Conservation (phyloP, 2,113 vertebrate genomes). For the Perca flavescens region DNA sequence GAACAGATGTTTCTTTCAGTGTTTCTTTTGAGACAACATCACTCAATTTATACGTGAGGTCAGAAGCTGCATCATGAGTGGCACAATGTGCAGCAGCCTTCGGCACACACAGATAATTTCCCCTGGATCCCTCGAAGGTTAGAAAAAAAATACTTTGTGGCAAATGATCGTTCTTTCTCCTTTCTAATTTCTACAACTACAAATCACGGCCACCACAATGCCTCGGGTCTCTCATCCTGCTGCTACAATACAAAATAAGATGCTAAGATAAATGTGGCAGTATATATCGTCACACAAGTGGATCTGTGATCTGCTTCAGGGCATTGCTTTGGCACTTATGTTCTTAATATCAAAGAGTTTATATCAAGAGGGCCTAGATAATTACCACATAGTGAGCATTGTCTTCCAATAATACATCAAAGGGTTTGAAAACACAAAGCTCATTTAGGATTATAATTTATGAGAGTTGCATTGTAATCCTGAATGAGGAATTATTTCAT, state of each 20-base stretch:
- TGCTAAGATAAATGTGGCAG: conserved; percentile 34
- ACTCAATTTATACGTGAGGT: conserved; percentile 20
- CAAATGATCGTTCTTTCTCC: not conserved
- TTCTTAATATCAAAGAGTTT: conserved; percentile 53
- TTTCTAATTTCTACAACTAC: conserved; percentile 20
- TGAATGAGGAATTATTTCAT: conserved; percentile 63
- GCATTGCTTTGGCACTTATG: conserved; percentile 19
- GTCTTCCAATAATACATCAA: conserved; percentile 53
- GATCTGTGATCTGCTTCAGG: conserved; percentile 32
- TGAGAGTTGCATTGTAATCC: conserved; percentile 44
- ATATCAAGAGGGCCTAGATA: conserved; percentile 34
- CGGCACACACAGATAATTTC: not conserved
- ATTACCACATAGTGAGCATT: conserved; percentile 36
- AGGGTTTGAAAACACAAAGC: conserved; percentile 42
- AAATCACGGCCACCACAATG: not conserved
- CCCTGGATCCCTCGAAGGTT: not conserved
- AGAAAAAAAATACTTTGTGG: conserved; percentile 3
- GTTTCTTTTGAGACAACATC: conserved; percentile 2
- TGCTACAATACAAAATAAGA: conserved; percentile 16
- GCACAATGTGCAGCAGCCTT: conserved; percentile 13
- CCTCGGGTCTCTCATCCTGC: conserved; percentile 6
- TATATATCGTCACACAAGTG: conserved; percentile 25
- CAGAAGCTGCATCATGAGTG: not conserved
- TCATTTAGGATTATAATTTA: conserved; percentile 56
- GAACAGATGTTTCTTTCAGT: conserved; percentile 5